Percentiles rank a stretch among this genome's conserved stretches.
Evolutionary conservation across 2,888 invertebrate species (phyloP).

Genomic region (Sesia bembeciformis): DNA sequence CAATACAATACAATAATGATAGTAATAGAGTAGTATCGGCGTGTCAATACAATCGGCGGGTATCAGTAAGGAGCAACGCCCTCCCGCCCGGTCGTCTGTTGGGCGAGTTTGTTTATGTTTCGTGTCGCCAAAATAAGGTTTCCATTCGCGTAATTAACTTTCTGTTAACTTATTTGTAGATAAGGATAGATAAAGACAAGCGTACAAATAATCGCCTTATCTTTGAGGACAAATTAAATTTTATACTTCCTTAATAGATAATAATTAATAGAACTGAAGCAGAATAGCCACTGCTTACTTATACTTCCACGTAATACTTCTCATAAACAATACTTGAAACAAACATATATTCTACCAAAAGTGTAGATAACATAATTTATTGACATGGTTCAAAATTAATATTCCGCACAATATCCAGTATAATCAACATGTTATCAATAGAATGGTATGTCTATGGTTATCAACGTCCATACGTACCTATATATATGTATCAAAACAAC

Average conservation of each 20-base stretch:
- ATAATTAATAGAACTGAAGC: background rate
- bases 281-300: no score
- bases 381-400: no score
- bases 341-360: no score
- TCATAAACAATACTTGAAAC: no score
- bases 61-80: slow-evolving; percentile 50
- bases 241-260: slow-evolving; percentile 45
- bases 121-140: slow-evolving; percentile 38
- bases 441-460: no score
- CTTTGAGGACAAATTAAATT: slow-evolving; percentile 27
- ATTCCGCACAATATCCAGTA: no score
- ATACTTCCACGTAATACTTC: no score
- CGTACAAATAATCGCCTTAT: slow-evolving; percentile 19
- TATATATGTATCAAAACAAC: no score
- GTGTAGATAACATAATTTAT: no score
- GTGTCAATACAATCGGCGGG: background rate
- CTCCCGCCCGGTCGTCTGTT: slow-evolving; percentile 50
- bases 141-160: slow-evolving; percentile 12
- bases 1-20: background rate
- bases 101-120: slow-evolving; percentile 41
- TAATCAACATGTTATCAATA: no score
- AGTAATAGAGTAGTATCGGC: background rate
- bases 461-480: no score
- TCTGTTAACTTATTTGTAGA: background rate
- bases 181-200: background rate